Conservation (phyloP, 2,888 invertebrate species). For the Rotaria magnacalcarata region DNA sequence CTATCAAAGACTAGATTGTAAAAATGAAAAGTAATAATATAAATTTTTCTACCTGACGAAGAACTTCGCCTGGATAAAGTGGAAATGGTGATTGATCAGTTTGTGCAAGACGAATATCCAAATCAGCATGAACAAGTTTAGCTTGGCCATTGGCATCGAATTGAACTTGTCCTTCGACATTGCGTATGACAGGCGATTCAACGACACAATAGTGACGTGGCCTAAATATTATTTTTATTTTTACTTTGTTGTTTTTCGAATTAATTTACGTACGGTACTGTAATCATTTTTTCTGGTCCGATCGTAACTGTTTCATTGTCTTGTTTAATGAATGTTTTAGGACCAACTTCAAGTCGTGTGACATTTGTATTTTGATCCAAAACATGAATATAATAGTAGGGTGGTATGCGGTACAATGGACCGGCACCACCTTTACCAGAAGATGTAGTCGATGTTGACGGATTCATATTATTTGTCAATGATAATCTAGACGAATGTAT, state of each 20-base stretch:
- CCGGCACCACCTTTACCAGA: not conserved
- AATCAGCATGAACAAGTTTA: constrained; percentile 60
- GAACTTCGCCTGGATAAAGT: constrained; percentile 61
- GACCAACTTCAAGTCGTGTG: constrained; percentile 61
- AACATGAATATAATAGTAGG: constrained; percentile 62
- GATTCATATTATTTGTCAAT: not conserved
- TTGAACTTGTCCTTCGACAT: constrained; percentile 54
- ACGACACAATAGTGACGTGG: constrained; percentile 61
- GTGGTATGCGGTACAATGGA: constrained; percentile 56
- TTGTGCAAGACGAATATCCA: constrained; percentile 61
- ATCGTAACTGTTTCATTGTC: constrained; percentile 61
- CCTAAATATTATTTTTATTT: not conserved
- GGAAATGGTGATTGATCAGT: constrained; percentile 62
- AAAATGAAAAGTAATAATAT: too few species aligned
- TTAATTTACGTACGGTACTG: constrained; percentile 19
- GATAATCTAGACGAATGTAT: not conserved
- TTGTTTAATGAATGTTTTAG: constrained; percentile 61
- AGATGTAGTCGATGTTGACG: not conserved
- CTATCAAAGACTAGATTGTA: not conserved
- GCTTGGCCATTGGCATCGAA: constrained; percentile 59
- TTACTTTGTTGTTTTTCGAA: not conserved
- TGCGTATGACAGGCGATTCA: constrained; percentile 60
- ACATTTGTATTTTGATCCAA: constrained; percentile 62
- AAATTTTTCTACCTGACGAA: constrained; percentile 47
- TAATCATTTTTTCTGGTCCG: constrained; percentile 46